Evolutionary conservation across 2,888 invertebrate genomes (phyloP).

Genomic region (Entomobrya multifasciata): DNA sequence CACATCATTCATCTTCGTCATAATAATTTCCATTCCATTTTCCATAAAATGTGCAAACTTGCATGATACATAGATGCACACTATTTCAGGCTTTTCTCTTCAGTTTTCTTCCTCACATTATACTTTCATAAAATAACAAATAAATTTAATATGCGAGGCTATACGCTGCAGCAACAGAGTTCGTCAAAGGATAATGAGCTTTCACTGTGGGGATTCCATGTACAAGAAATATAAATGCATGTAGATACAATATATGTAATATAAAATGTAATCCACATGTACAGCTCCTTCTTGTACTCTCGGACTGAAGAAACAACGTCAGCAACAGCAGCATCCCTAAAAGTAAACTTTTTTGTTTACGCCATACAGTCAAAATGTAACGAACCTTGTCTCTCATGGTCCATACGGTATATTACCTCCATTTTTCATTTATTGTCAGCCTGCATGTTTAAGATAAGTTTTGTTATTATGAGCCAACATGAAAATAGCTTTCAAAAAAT

Average conservation of each 20-base stretch:
- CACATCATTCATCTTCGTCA: slow-evolving; percentile 47
- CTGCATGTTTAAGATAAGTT: slow-evolving; percentile 18
- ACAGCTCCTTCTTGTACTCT: neutral
- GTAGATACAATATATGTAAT: too few relatives aligned
- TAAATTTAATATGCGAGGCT: too few relatives aligned
- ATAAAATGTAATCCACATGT: slow-evolving; percentile 3
- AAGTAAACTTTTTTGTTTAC: slow-evolving; percentile 38
- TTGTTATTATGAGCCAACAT: too few relatives aligned
- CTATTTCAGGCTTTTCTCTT: too few relatives aligned
- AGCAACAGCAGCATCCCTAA: slow-evolving; percentile 7
- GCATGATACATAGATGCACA: too few relatives aligned
- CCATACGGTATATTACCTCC: slow-evolving; percentile 11
- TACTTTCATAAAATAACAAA: neutral
- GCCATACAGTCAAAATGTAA: slow-evolving; percentile 11
- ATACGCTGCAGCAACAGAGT: neutral
- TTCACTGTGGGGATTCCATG: slow-evolving; percentile 41
- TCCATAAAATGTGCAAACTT: neutral
- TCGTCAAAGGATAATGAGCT: slow-evolving; percentile 37
- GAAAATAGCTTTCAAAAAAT: too few relatives aligned
- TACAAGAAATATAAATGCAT: neutral
- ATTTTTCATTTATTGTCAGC: slow-evolving; percentile 15
- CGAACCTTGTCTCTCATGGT: neutral
- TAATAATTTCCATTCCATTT: slow-evolving; percentile 38
- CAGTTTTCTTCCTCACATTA: neutral
- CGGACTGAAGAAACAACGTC: slow-evolving; percentile 29